phyloP scores from a whole-genome alignment of 2,113 vertebrate genomes.

The Hippocampus mohnikei region DNA sequence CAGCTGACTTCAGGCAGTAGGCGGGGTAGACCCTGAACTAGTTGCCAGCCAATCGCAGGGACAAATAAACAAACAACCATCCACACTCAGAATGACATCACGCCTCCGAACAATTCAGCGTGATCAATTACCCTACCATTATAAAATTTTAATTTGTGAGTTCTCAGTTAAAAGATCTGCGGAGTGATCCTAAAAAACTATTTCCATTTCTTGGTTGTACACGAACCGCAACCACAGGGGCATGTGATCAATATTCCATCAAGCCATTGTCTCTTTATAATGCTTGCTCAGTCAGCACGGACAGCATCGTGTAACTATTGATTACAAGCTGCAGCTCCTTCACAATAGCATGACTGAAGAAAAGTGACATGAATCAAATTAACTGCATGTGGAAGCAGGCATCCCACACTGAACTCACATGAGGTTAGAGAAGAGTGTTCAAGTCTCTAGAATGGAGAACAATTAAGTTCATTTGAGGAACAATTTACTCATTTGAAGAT shows the following conservation, averaged over 20 bases:
- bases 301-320: conserved; percentile 8
- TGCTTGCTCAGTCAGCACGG: neutral
- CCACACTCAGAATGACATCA: too few relatives aligned
- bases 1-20: too few relatives aligned
- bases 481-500: too few relatives aligned
- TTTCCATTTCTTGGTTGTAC: conserved; percentile 11
- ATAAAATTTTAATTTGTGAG: neutral
- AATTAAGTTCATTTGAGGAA: neutral
- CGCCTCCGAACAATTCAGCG: too few relatives aligned
- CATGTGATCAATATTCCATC: conserved; percentile 29
- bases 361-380: conserved; percentile 33
- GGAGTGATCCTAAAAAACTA: neutral
- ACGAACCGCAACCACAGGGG: conserved; percentile 30
- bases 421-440: neutral
- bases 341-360: conserved; percentile 28
- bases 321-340: conserved; percentile 31
- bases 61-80: too few relatives aligned
- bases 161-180: neutral
- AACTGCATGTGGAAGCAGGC: conserved; percentile 17
- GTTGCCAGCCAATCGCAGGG: too few relatives aligned
- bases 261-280: conserved; percentile 37
- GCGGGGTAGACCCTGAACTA: too few relatives aligned
- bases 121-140: too few relatives aligned
- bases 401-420: conserved; percentile 40
- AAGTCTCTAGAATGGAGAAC: conserved; percentile 32